Evolutionary conservation across 2,797 vertebrate genomes (phyloP).

Genomic region (Lagorchestes hirsutus): DNA sequence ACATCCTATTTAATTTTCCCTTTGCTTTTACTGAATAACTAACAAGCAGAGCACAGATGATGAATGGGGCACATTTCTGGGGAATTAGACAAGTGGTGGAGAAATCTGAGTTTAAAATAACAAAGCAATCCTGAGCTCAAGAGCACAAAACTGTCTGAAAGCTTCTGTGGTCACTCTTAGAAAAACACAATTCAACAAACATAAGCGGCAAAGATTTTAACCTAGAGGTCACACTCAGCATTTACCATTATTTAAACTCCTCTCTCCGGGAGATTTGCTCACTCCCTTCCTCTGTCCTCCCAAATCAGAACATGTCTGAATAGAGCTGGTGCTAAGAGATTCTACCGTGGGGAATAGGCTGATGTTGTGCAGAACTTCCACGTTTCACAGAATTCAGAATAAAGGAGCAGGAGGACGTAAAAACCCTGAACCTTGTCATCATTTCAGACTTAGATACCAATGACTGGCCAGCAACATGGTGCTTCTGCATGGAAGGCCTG

Average conservation of each 20-base stretch:
- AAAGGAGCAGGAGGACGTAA: slow-evolving; percentile 2
- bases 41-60: slow-evolving; percentile 3
- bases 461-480: background rate
- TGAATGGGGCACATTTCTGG: slow-evolving; percentile 36
- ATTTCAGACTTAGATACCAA: slow-evolving; percentile 23
- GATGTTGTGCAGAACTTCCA: background rate
- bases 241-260: background rate
- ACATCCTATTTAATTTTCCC: background rate
- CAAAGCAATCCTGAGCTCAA: background rate
- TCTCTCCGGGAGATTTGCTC: background rate
- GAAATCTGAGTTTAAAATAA: background rate
- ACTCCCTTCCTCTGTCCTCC: background rate
- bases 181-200: background rate
- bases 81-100: slow-evolving; percentile 18
- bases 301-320: background rate
- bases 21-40: slow-evolving; percentile 24
- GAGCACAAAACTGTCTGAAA: background rate
- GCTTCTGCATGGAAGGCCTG: background rate
- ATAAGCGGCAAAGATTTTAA: background rate
- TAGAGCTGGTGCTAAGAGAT: background rate
- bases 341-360: slow-evolving; percentile 21
- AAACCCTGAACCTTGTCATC: background rate
- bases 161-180: background rate
- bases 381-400: background rate
- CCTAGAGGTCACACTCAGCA: background rate